These are phyloP conservation scores for Microplitis demolitor DNA, from an alignment of 1,140 invertebrate genomes.

Conservation along the genomic window DNA sequence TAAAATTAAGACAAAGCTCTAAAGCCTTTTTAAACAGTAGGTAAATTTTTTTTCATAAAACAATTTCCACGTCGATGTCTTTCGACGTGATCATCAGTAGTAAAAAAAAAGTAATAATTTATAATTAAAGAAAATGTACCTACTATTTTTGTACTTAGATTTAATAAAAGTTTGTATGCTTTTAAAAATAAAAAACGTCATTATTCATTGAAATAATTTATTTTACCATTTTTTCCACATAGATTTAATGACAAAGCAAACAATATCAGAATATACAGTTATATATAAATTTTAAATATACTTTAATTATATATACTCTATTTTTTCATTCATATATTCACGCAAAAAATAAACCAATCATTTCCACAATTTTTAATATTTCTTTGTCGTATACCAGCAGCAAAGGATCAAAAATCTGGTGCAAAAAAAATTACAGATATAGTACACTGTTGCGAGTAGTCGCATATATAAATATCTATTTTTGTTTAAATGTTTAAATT, in stretches of 20 bases:
- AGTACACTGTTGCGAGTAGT: background rate
- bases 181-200: constrained; percentile 32
- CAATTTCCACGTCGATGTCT: background rate
- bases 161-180: constrained; percentile 58
- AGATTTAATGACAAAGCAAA: too few species aligned
- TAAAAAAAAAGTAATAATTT: constrained; percentile 37
- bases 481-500: background rate
- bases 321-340: background rate
- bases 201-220: constrained; percentile 44
- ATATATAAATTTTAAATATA: constrained; percentile 17
- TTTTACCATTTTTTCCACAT: constrained; percentile 32
- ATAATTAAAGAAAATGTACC: constrained; percentile 51
- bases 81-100: constrained; percentile 25
- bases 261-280: constrained; percentile 36
- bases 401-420: background rate
- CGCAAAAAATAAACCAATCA: background rate
- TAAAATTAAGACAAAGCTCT: too few species aligned
- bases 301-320: background rate
- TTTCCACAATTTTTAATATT: background rate
- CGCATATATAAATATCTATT: constrained; percentile 8
- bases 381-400: background rate
- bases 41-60: too few species aligned
- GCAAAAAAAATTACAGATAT: background rate
- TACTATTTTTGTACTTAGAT: constrained; percentile 59
- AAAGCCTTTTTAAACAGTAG: too few species aligned